Percentiles rank a stretch among this genome's conserved stretches.
phyloP scores from a whole-genome alignment of 37 sponge, comb jelly and placozoan species.

The Ephydatia muelleri region DNA sequence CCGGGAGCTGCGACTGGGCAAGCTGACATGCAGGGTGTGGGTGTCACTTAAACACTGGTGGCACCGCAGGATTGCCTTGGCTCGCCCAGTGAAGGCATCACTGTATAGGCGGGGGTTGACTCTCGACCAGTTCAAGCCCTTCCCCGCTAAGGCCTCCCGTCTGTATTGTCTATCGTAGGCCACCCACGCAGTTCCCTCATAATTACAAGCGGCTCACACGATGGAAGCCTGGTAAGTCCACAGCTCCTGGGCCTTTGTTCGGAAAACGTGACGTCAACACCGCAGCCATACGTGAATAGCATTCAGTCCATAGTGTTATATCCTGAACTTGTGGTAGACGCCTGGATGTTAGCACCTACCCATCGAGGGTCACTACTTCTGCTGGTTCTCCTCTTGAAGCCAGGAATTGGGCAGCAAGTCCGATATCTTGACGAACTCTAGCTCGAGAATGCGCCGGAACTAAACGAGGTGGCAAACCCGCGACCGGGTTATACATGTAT shows the following conservation, averaged over 20 bases:
- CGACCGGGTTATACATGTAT: no score
- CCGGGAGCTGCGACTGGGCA: not conserved
- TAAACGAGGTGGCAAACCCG: not conserved
- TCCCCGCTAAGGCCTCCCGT: conserved; percentile 7
- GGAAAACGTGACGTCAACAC: conserved; percentile 6
- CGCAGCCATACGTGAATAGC: conserved; percentile 5
- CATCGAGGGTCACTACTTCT: not conserved
- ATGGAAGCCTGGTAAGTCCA: conserved; percentile 17
- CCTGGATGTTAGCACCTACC: not conserved
- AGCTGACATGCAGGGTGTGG: not conserved
- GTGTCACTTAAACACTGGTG: not conserved
- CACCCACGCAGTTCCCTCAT: conserved; percentile 9
- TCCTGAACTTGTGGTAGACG: not conserved
- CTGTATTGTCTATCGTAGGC: conserved; percentile 2
- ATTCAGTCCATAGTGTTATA: not conserved
- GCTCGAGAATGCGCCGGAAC: not conserved
- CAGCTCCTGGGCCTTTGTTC: conserved; percentile 8
- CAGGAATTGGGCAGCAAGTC: not conserved
- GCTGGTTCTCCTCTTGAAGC: not conserved
- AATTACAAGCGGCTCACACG: not conserved
- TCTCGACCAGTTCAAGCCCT: conserved; percentile 8
- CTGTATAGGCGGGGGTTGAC: not conserved
- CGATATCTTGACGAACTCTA: not conserved
- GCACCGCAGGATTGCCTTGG: conserved; percentile 3
- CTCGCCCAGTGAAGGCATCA: conserved; percentile 5